These are phyloP conservation scores for Paguma larvata DNA, from an alignment of 2,797 vertebrate genomes.

Conservation along the genomic window DNA sequence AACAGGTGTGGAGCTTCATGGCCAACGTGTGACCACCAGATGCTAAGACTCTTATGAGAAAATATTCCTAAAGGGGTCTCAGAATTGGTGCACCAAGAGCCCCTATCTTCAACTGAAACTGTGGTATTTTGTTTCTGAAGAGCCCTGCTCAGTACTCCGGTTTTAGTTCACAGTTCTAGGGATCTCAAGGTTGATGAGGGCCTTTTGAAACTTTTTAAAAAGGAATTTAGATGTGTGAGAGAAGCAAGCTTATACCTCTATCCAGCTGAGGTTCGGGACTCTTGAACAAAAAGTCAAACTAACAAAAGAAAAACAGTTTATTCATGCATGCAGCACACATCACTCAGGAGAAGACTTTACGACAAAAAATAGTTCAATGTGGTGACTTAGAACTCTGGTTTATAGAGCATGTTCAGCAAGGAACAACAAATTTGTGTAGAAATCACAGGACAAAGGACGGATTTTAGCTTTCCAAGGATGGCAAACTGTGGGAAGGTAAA, in stretches of 20 bases:
- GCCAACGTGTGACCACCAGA: not conserved
- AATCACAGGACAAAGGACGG: not conserved
- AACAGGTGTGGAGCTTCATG: not conserved
- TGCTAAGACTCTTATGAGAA: not conserved
- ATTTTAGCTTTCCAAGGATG: not conserved
- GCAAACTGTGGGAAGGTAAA: not conserved
- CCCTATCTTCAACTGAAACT: not conserved
- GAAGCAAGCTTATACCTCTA: not conserved
- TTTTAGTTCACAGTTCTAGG: not conserved
- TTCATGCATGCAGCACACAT: not conserved
- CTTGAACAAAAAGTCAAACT: not conserved
- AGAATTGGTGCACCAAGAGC: not conserved
- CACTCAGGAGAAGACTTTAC: not conserved
- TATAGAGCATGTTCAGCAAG: not conserved
- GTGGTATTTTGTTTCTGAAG: not conserved
- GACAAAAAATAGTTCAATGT: not conserved
- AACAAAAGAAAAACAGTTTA: not conserved
- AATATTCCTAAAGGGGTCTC: not conserved
- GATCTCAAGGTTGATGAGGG: not conserved
- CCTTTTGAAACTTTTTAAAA: conserved; percentile 5
- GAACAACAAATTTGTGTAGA: not conserved
- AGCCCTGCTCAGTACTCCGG: not conserved
- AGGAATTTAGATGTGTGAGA: not conserved
- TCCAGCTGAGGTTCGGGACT: not conserved
- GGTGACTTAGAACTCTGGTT: not conserved